Evolutionary conservation across 2,113 vertebrate genomes (phyloP).

Genomic region (Oriolus oriolus): DNA sequence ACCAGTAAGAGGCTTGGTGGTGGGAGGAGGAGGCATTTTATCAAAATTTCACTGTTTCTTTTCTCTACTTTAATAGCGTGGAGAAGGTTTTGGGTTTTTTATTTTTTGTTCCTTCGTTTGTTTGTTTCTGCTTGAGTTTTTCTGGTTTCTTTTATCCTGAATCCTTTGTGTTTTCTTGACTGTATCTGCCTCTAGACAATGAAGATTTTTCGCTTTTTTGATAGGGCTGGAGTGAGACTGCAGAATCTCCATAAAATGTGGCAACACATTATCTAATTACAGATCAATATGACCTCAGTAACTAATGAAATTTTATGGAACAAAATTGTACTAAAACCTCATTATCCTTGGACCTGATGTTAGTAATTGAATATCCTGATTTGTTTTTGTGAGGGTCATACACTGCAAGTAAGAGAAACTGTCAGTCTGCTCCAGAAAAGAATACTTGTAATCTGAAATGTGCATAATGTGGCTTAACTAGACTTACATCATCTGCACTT

Average conservation of each 20-base stretch:
- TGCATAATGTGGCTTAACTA: background rate
- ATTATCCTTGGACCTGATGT: background rate
- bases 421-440: background rate
- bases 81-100: background rate
- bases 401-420: background rate
- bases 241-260: background rate
- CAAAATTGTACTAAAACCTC: constrained; percentile 20
- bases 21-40: background rate
- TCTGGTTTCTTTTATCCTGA: background rate
- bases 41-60: background rate
- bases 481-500: background rate
- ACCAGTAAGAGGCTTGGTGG: background rate
- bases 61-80: background rate
- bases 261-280: background rate
- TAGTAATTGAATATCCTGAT: constrained; percentile 15
- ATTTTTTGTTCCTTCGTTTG: background rate
- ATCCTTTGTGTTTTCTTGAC: background rate
- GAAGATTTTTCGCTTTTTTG: background rate
- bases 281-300: background rate
- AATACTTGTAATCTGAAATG: background rate
- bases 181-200: background rate
- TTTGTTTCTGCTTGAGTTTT: background rate
- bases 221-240: background rate
- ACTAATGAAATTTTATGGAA: constrained; percentile 15
- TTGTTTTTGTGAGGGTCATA: background rate